A percentile compares a stretch with the other conserved stretches of the same genome.
These are phyloP conservation scores for Lanistes nyassanus DNA, from an alignment of 1,140 invertebrate genomes.

Conservation along the genomic window DNA sequence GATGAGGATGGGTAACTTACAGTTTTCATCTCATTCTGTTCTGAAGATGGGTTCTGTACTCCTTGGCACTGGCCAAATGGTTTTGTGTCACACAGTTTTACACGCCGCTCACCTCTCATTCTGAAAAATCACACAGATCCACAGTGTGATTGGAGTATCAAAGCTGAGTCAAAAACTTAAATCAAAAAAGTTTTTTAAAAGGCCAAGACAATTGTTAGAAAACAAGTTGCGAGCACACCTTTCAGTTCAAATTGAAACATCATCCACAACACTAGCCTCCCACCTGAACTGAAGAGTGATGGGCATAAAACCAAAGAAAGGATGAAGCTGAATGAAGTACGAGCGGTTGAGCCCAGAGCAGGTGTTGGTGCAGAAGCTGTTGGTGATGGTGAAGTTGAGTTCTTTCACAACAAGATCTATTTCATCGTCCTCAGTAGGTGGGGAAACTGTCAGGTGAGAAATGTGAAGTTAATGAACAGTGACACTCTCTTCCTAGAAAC, in stretches of 20 bases:
- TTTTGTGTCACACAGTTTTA: background rate
- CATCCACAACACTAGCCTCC: background rate
- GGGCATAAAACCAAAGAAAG: constrained; percentile 32
- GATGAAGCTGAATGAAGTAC: constrained; percentile 30
- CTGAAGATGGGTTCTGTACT: background rate
- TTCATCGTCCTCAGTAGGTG: background rate
- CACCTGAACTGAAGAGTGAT: constrained; percentile 41
- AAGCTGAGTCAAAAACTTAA: background rate
- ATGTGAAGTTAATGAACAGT: background rate
- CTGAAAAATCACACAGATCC: background rate
- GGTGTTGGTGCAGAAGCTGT: constrained; percentile 14
- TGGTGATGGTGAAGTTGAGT: constrained; percentile 31
- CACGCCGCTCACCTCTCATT: constrained; percentile 10
- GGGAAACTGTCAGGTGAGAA: background rate
- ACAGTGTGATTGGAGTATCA: background rate
- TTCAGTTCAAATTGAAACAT: background rate
- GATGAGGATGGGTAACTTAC: too few species aligned
- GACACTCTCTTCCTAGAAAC: background rate
- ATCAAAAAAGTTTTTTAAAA: background rate
- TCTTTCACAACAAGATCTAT: constrained; percentile 31
- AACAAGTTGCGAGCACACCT: background rate
- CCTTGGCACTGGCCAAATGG: background rate
- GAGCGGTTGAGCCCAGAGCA: constrained; percentile 30
- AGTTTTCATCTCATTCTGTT: background rate
- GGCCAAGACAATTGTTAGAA: background rate